These are phyloP conservation scores for Eupithecia subfuscata DNA, from an alignment of 2,888 invertebrate genomes.

Conservation along the genomic window DNA sequence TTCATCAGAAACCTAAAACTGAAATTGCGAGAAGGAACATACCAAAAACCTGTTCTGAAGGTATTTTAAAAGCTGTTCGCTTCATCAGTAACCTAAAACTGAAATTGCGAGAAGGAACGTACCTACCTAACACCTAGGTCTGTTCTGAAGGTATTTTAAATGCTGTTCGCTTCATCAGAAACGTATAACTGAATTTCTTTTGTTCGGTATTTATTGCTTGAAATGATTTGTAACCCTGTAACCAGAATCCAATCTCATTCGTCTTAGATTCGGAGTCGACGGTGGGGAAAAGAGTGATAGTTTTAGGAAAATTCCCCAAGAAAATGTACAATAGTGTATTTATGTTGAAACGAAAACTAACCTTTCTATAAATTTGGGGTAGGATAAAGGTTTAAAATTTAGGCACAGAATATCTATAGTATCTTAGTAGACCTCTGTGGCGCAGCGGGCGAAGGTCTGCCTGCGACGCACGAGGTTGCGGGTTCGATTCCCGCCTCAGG, in stretches of 20 bases:
- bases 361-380: neutral
- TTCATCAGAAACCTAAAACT: neutral
- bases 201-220: constrained; percentile 5
- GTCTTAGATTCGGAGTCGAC: constrained; percentile 8
- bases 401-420: too few species aligned
- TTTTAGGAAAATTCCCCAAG: constrained; percentile 22
- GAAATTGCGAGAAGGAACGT: neutral
- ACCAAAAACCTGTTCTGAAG: neutral
- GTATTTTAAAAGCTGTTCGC: neutral
- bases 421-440: too few species aligned
- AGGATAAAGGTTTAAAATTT: neutral
- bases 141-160: neutral
- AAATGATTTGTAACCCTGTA: constrained; percentile 16
- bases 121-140: neutral
- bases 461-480: too few species aligned
- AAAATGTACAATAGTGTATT: constrained; percentile 34
- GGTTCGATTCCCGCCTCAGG: too few species aligned
- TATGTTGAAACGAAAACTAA: neutral
- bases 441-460: too few species aligned
- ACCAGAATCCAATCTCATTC: constrained; percentile 17
- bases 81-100: neutral
- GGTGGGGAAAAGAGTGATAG: constrained; percentile 20
- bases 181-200: neutral
- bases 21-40: neutral
- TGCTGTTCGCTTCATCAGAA: constrained; percentile 8